phyloP scores from a whole-genome alignment of 2,888 invertebrate species.

The Ectobius pallidus region DNA sequence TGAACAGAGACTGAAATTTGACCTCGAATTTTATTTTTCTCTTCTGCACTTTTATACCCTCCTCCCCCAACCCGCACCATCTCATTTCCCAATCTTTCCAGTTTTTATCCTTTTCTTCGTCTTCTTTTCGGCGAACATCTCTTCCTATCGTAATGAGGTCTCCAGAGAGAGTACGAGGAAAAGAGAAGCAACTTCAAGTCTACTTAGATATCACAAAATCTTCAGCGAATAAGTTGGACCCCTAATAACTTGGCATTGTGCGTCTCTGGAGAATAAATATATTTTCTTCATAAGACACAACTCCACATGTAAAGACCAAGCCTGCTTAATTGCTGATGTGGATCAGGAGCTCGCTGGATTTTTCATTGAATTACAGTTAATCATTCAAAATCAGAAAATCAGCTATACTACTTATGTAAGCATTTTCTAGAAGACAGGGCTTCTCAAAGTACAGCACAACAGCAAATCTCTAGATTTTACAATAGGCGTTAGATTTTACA shows the following conservation, averaged over 20 bases:
- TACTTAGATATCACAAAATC: not conserved
- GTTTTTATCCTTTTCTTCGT: not conserved
- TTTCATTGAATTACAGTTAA: too few species aligned
- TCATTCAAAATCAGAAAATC: too few species aligned
- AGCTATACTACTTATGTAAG: too few species aligned
- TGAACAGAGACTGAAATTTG: conserved; percentile 24
- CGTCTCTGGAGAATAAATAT: not conserved
- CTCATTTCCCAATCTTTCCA: conserved; percentile 7
- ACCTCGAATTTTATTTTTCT: conserved; percentile 26
- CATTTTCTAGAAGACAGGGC: too few species aligned
- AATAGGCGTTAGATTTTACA: too few species aligned
- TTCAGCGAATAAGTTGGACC: not conserved
- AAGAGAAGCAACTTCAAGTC: not conserved
- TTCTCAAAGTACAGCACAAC: too few species aligned
- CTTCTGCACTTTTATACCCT: not conserved
- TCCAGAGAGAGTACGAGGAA: conserved; percentile 27
- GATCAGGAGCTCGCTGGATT: too few species aligned
- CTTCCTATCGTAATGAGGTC: conserved; percentile 28
- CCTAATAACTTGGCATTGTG: not conserved
- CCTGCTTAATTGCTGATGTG: too few species aligned
- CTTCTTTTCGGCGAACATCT: not conserved
- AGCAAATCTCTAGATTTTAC: too few species aligned
- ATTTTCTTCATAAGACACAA: not conserved
- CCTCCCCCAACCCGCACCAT: not conserved
- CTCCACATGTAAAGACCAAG: not conserved